Conservation (phyloP, 2,888 invertebrate species). For the Polyommatus iphigenia region DNA sequence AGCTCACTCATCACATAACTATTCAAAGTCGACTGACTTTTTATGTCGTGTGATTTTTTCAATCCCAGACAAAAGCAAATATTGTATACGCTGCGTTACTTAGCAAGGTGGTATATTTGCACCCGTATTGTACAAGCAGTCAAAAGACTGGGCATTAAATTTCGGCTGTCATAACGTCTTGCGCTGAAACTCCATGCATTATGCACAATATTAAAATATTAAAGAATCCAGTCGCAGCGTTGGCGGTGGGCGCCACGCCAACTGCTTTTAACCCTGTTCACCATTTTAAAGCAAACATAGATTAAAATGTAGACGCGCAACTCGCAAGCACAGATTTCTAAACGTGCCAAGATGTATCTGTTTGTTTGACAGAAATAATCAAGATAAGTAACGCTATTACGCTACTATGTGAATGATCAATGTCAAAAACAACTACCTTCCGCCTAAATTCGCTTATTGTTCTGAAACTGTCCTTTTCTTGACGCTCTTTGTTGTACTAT, state of each 20-base stretch:
- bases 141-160: constrained; percentile 2
- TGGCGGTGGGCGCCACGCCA: constrained; percentile 56
- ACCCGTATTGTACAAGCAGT: not conserved
- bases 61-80: too few species aligned
- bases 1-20: too few species aligned
- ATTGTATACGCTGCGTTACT: not conserved
- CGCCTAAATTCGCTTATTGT: too few species aligned
- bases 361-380: too few species aligned
- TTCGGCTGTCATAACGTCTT: constrained; percentile 19
- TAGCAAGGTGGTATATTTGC: not conserved
- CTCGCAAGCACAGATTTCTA: not conserved
- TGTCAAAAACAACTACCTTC: too few species aligned
- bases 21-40: too few species aligned
- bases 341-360: too few species aligned
- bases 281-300: constrained; percentile 51
- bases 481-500: too few species aligned
- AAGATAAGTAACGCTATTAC: too few species aligned
- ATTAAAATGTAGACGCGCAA: constrained; percentile 45
- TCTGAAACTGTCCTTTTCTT: too few species aligned
- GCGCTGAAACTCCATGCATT: constrained; percentile 60
- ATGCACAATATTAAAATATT: constrained; percentile 69
- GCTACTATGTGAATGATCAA: too few species aligned
- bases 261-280: constrained; percentile 52
- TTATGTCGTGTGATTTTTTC: too few species aligned
- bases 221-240: constrained; percentile 57